A percentile compares a stretch with the other conserved stretches of the same genome.
phyloP scores from a whole-genome alignment of 2,113 vertebrate species.

The Heloderma charlesbogerti region DNA sequence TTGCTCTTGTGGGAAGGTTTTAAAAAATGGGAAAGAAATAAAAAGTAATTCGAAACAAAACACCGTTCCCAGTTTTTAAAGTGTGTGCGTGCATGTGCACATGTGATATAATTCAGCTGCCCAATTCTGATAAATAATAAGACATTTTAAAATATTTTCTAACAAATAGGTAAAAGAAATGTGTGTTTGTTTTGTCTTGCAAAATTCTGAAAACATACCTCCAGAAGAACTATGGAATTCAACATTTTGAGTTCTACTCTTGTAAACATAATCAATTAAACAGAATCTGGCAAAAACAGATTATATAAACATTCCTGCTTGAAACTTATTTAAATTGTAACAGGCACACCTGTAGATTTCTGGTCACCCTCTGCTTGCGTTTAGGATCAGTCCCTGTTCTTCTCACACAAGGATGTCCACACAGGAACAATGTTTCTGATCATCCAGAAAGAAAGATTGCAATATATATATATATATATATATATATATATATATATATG shows the following conservation, averaged over 20 bases:
- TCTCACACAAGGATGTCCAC: neutral
- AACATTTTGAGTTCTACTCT: neutral
- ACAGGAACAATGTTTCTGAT: conserved; percentile 4
- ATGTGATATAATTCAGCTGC: no score
- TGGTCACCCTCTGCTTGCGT: neutral
- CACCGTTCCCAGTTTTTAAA: no score
- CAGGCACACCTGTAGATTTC: neutral
- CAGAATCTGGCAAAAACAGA: neutral
- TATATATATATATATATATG: neutral
- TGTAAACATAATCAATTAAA: neutral
- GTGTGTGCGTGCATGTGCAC: no score
- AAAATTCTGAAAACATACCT: no score
- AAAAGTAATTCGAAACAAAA: no score
- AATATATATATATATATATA: neutral
- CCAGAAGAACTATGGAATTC: neutral
- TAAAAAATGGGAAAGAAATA: no score
- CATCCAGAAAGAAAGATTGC: conserved; percentile 24
- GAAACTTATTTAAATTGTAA: neutral
- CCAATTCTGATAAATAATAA: no score
- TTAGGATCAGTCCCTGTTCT: neutral
- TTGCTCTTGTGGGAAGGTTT: no score
- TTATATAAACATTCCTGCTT: neutral
- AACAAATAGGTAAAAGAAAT: no score
- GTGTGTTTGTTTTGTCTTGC: no score
- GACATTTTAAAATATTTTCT: no score